Conservation (phyloP, 1,140 invertebrate genomes). For the Saxidomus purpurata region DNA sequence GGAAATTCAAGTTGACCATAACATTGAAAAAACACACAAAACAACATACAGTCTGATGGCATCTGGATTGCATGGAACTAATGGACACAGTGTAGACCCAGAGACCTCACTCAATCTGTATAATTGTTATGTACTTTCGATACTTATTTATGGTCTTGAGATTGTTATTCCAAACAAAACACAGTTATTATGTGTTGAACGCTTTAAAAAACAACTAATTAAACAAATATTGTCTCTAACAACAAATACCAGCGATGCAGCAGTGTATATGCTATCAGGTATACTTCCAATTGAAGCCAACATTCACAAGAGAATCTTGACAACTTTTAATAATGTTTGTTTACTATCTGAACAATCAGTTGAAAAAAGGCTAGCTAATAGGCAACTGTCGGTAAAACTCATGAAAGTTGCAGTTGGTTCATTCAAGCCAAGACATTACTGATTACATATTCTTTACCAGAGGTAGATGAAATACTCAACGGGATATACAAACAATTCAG, state of each 20-base stretch:
- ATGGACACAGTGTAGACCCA: slow-evolving; percentile 12
- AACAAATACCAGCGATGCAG: slow-evolving; percentile 3
- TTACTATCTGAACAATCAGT: neutral
- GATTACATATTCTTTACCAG: neutral
- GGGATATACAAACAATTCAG: neutral
- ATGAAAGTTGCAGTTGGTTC: slow-evolving; percentile 20
- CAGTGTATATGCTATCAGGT: slow-evolving; percentile 1
- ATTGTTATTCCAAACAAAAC: neutral
- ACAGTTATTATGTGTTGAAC: neutral
- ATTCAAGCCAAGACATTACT: neutral
- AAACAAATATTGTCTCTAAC: slow-evolving; percentile 41
- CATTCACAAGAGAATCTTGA: neutral
- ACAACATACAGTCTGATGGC: slow-evolving; percentile 31
- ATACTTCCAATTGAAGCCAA: neutral
- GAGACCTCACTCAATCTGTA: neutral
- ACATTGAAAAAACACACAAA: slow-evolving; percentile 17
- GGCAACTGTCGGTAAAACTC: neutral
- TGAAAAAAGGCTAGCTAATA: neutral
- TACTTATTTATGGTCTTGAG: slow-evolving; percentile 3
- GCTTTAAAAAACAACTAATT: neutral
- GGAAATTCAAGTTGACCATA: neutral
- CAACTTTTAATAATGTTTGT: slow-evolving; percentile 15
- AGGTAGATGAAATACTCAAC: neutral
- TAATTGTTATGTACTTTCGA: neutral
- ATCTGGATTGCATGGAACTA: neutral